Conservation (phyloP, 2,888 invertebrate genomes). For the Pheosia tremula region DNA sequence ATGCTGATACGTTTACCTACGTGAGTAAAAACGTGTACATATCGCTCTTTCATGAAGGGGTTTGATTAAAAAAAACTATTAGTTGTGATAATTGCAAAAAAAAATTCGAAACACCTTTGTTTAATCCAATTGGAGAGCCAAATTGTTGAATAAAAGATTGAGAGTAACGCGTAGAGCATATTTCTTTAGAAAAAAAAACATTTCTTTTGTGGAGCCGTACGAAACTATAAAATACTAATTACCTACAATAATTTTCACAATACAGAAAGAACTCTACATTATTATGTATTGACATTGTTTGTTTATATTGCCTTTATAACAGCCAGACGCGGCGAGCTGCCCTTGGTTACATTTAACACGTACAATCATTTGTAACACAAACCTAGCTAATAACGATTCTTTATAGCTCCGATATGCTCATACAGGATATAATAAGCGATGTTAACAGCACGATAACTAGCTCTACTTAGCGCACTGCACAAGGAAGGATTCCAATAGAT, state of each 20-base stretch:
- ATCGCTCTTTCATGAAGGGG: no score
- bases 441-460: constrained; percentile 56
- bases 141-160: no score
- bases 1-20: neutral
- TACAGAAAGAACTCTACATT: neutral
- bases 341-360: constrained; percentile 75
- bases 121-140: no score
- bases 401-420: constrained; percentile 71
- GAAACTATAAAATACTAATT: no score
- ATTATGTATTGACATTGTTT: constrained; percentile 1
- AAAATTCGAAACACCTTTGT: no score
- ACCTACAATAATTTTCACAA: neutral
- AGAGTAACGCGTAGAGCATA: no score
- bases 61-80: no score
- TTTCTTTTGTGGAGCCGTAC: no score
- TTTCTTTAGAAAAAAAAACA: no score
- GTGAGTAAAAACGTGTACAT: no score
- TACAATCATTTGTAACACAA: constrained; percentile 62
- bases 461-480: constrained; percentile 55
- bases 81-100: no score
- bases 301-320: constrained; percentile 32
- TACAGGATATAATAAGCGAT: constrained; percentile 61
- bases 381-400: constrained; percentile 75
- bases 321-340: constrained; percentile 49
- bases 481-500: constrained; percentile 43